phyloP scores from a whole-genome alignment of 1,140 invertebrate genomes.

The Drosophila parvula region DNA sequence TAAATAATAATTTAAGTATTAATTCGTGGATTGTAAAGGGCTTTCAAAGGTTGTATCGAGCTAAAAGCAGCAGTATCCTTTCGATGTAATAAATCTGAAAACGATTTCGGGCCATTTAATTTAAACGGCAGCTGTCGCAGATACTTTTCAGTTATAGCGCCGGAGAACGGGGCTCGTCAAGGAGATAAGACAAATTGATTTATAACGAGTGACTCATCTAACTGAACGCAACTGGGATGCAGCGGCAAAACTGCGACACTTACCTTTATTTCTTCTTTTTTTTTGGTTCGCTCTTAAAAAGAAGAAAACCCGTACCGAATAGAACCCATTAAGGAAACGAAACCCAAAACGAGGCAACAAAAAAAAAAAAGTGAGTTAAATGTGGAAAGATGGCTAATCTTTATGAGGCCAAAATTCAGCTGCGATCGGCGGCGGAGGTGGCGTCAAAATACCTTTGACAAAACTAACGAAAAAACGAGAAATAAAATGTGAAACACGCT shows the following conservation, averaged over 20 bases:
- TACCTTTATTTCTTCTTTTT: conserved; percentile 9
- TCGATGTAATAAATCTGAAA: not conserved
- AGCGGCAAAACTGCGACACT: conserved; percentile 50
- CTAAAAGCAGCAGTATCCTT: conserved; percentile 7
- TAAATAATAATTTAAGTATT: conserved; percentile 36
- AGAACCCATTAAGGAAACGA: conserved; percentile 50
- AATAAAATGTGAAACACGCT: conserved; percentile 24
- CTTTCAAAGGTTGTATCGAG: conserved; percentile 2
- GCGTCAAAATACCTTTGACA: conserved; percentile 75
- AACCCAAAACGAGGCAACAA: conserved; percentile 28
- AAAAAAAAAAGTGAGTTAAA: conserved; percentile 40
- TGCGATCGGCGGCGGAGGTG: conserved; percentile 53
- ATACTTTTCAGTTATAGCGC: conserved; percentile 26
- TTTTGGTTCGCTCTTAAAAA: conserved; percentile 12
- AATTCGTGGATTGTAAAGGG: conserved; percentile 6
- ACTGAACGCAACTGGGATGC: conserved; percentile 38
- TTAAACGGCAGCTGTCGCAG: conserved; percentile 49
- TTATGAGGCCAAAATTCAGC: conserved; percentile 69
- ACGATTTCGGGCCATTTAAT: conserved; percentile 6
- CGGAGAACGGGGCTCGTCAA: conserved; percentile 40
- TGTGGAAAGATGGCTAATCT: conserved; percentile 81
- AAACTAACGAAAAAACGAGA: conserved; percentile 30
- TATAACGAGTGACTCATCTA: conserved; percentile 75
- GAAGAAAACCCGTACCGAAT: conserved; percentile 32
- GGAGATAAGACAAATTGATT: conserved; percentile 77